Percentiles rank a stretch among this genome's conserved stretches.
phyloP scores from a whole-genome alignment of 2,797 vertebrate species.

The Gambelia wislizenii region DNA sequence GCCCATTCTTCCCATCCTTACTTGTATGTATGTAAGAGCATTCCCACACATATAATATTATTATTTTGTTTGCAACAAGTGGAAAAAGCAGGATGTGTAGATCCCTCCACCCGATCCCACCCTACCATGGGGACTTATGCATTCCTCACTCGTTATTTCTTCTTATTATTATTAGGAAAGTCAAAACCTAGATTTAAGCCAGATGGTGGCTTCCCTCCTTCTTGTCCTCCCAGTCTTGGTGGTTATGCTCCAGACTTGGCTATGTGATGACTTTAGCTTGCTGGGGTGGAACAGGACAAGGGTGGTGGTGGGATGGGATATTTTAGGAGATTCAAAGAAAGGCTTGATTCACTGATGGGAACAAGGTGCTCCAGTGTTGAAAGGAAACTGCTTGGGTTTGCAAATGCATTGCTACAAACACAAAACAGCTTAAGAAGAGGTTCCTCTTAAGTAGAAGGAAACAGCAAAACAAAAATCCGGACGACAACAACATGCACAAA shows the following conservation, averaged over 20 bases:
- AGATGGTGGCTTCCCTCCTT: neutral
- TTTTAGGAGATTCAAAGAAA: slow-evolving; percentile 9
- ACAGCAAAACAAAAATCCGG: neutral
- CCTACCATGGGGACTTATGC: neutral
- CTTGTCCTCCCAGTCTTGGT: neutral
- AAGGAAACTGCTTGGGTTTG: slow-evolving; percentile 25
- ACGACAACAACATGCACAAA: neutral
- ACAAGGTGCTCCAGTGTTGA: slow-evolving; percentile 53
- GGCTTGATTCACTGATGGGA: slow-evolving; percentile 48
- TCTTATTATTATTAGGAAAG: neutral
- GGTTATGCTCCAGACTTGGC: slow-evolving; percentile 55
- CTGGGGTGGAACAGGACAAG: neutral
- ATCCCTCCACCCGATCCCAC: neutral
- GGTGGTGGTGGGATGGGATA: neutral
- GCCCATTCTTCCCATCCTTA: no score
- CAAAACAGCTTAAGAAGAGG: slow-evolving; percentile 31
- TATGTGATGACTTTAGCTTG: slow-evolving; percentile 47
- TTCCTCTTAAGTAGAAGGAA: neutral
- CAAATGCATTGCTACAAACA: slow-evolving; percentile 55
- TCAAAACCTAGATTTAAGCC: slow-evolving; percentile 51
- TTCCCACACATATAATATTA: neutral
- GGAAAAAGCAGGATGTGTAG: neutral
- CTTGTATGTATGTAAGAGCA: no score
- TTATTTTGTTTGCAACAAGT: neutral
- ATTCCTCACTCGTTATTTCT: neutral